Percentiles rank a stretch among this genome's conserved stretches.
These are phyloP conservation scores for Amphiprion clarkii DNA, from an alignment of 2,797 vertebrate genomes.

Conservation along the genomic window DNA sequence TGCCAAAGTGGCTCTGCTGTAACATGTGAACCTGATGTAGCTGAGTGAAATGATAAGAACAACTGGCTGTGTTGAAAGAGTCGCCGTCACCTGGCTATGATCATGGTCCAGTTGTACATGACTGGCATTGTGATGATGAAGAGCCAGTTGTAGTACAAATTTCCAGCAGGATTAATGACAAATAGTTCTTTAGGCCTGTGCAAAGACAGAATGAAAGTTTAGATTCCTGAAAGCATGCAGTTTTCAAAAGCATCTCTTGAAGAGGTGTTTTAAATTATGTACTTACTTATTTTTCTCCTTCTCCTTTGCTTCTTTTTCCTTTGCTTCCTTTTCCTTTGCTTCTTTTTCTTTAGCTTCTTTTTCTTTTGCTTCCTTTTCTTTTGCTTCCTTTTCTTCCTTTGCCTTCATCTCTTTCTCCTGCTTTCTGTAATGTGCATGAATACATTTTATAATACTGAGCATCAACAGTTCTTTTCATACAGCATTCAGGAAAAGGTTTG, in stretches of 20 bases:
- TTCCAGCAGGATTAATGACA: slow-evolving; percentile 93
- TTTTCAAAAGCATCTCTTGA: not conserved
- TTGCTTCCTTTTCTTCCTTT: slow-evolving; percentile 44
- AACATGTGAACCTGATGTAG: not conserved
- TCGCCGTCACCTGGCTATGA: slow-evolving; percentile 92
- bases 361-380: slow-evolving; percentile 44
- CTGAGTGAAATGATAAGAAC: slow-evolving; percentile 3
- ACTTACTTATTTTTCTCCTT: slow-evolving; percentile 69
- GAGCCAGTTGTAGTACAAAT: slow-evolving; percentile 95
- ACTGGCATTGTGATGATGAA: slow-evolving; percentile 94
- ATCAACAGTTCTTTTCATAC: not conserved
- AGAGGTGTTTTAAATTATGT: not conserved
- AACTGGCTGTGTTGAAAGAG: slow-evolving; percentile 7
- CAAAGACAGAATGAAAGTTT: slow-evolving; percentile 17
- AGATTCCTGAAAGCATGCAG: not conserved
- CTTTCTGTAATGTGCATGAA: slow-evolving; percentile 54
- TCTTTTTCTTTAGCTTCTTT: slow-evolving; percentile 79
- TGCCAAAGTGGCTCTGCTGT: not conserved
- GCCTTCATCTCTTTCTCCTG: slow-evolving; percentile 70
- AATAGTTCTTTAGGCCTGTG: slow-evolving; percentile 85
- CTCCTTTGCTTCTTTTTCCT: slow-evolving; percentile 51
- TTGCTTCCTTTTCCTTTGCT: slow-evolving; percentile 71
- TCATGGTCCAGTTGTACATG: slow-evolving; percentile 98
- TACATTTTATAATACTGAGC: not conserved
- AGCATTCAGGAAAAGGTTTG: not conserved